Conservation (phyloP, 2,113 vertebrate species). For the Physeter macrocephalus region DNA sequence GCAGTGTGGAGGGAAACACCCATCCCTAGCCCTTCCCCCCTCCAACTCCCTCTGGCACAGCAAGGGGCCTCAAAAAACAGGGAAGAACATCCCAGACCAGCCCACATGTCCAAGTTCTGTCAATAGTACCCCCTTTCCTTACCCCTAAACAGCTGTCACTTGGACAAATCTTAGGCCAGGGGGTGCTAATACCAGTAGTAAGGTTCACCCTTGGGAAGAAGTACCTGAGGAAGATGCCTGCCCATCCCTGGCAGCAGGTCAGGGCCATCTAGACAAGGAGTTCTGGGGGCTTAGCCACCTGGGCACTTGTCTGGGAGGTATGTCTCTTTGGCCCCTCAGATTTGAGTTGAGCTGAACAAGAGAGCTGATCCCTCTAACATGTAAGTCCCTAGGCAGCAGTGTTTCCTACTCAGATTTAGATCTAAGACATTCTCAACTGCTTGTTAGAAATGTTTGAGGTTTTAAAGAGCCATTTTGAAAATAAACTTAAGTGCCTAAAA, state of each 20-base stretch:
- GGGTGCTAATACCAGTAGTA: not conserved
- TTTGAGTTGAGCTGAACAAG: not conserved
- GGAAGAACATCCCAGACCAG: not conserved
- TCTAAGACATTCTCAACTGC: not conserved
- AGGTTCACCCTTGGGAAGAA: not conserved
- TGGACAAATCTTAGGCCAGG: not conserved
- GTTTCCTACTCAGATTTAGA: not conserved
- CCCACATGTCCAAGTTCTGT: not conserved
- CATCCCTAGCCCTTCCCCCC: not conserved
- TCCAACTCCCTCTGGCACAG: not conserved
- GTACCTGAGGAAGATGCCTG: not conserved
- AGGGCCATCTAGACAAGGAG: not conserved
- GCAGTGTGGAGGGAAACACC: not conserved
- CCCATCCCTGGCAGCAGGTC: not conserved
- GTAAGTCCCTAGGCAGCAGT: not conserved
- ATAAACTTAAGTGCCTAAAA: not conserved
- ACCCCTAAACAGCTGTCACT: not conserved
- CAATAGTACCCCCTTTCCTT: not conserved
- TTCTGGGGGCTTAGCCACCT: not conserved
- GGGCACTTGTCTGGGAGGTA: not conserved
- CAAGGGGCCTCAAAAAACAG: not conserved
- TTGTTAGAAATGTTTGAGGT: not conserved
- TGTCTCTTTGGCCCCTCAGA: not conserved
- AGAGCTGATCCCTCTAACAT: not conserved
- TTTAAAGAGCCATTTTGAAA: slow-evolving; percentile 10